Base-by-base conservation (phyloP, 2,888 invertebrate species). In the Drosophila atroscutellata region DNA sequence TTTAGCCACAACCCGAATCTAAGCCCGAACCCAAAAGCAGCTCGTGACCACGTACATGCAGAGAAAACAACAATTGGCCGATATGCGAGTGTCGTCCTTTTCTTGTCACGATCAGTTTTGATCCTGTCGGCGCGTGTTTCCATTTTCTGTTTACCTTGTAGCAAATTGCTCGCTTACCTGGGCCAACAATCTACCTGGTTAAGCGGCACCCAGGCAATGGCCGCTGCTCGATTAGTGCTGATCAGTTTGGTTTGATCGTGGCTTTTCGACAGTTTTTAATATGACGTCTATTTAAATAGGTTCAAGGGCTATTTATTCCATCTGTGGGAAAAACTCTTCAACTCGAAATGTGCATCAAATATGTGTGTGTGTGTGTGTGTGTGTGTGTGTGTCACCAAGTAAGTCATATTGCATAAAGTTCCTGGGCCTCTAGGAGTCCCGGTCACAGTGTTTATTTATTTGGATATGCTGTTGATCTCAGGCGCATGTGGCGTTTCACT, bases 61-160 rank as follows among this genome's bases (percentile, higher is more conserved):
- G 18, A 64, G 50, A 61, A 72, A 72, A 82, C 67, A 70, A 51
- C 58, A 56, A 59, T 59, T 65, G 68, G 56, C 34, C 60, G 65
- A 65, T 72, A 37, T 73, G 50, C 49, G 39, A 26, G 57, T 65
- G 61, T 75, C 51, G 66, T 83, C 81, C 73, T 73, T 60, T 83
- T 67, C 71, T 77, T 77, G 75, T 72, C 71, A 74, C 32, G 74
- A 74, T 80, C 88, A 83, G 80, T 86, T 78, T 70, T 72, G 80
- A 85, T 79, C 89, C 73, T 82, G 85, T 82, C 86, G 89, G 86
- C 86, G 88, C 86, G 87, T 86, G 86, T 86, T 87, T 80, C 72
- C 80, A 81, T 81, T 80, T 80, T 68, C 18, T 74, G 74, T 89
- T 86, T 88, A 78, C 71, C 60, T 76, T 72, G 59, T 49, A 50